A percentile compares a stretch with the other conserved stretches of the same genome.
Evolutionary conservation across 2,797 vertebrate genomes (phyloP).

Genomic region (Neomorphus geoffroyi): DNA sequence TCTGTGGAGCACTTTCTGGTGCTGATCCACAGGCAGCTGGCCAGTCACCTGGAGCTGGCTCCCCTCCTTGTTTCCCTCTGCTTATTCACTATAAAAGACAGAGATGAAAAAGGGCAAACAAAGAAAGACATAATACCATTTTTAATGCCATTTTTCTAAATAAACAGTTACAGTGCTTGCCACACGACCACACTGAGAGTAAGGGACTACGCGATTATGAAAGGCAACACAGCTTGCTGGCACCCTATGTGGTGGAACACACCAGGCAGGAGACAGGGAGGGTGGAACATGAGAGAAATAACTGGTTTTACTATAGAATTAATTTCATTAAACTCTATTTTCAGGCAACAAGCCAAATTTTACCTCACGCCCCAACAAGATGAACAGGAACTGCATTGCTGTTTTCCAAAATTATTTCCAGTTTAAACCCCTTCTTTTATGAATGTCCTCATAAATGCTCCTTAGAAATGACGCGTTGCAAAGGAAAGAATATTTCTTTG

Average conservation of each 20-base stretch:
- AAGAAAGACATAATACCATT: neutral
- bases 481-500: neutral
- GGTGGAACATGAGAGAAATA: neutral
- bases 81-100: neutral
- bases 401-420: neutral
- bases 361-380: neutral
- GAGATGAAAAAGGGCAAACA: neutral
- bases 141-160: conserved; percentile 18
- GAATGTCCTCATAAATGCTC: neutral
- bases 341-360: neutral
- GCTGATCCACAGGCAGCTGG: conserved; percentile 57
- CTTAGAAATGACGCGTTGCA: neutral
- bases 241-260: fast-evolving
- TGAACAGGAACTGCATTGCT: neutral
- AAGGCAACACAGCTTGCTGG: neutral
- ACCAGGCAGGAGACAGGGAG: neutral
- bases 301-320: neutral
- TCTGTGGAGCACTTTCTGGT: conserved; percentile 51
- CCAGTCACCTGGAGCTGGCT: conserved; percentile 63
- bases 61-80: neutral
- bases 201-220: neutral
- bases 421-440: neutral
- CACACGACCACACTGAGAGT: neutral
- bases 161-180: neutral
- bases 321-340: neutral